Percentiles rank a stretch among this genome's conserved stretches.
Evolutionary conservation across 2,797 vertebrate genomes (phyloP).

Genomic region (Lindbergichthys nudifrons): DNA sequence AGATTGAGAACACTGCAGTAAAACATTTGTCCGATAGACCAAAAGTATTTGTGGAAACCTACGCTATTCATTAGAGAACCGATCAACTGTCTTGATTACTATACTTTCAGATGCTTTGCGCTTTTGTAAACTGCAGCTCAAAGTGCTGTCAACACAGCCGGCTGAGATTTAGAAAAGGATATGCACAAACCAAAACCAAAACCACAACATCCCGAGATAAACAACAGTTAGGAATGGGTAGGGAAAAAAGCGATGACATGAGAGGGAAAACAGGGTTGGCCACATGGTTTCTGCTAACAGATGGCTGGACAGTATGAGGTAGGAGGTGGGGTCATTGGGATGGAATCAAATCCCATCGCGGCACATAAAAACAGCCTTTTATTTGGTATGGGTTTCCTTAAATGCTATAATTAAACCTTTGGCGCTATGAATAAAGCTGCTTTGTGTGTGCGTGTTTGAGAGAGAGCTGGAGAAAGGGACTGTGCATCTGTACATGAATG

Average conservation of each 20-base stretch:
- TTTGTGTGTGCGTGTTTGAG: constrained; percentile 5
- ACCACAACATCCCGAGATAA: constrained; percentile 55
- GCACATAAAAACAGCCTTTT: constrained; percentile 63
- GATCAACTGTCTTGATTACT: constrained; percentile 55
- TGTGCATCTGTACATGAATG: constrained; percentile 17
- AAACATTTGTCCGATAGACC: constrained; percentile 45
- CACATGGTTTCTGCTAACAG: constrained; percentile 55
- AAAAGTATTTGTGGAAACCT: constrained; percentile 54
- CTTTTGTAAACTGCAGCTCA: constrained; percentile 48
- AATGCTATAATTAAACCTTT: constrained; percentile 60
- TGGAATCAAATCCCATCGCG: constrained; percentile 59
- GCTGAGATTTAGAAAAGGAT: constrained; percentile 52
- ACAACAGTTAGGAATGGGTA: constrained; percentile 35
- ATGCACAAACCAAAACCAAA: constrained; percentile 50
- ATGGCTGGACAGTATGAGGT: constrained; percentile 71
- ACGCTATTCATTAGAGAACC: constrained; percentile 52
- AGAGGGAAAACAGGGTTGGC: constrained; percentile 22
- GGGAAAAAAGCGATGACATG: constrained; percentile 26
- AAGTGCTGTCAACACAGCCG: constrained; percentile 48
- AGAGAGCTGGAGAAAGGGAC: background rate
- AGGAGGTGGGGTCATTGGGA: constrained; percentile 65
- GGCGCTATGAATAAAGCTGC: constrained; percentile 52
- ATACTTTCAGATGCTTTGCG: constrained; percentile 32
- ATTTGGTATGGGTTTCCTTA: constrained; percentile 60
- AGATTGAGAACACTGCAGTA: constrained; percentile 39